Percentiles rank a stretch among this genome's conserved stretches.
Conservation (phyloP, 2,888 invertebrate species). For the Drosophila borborema region DNA sequence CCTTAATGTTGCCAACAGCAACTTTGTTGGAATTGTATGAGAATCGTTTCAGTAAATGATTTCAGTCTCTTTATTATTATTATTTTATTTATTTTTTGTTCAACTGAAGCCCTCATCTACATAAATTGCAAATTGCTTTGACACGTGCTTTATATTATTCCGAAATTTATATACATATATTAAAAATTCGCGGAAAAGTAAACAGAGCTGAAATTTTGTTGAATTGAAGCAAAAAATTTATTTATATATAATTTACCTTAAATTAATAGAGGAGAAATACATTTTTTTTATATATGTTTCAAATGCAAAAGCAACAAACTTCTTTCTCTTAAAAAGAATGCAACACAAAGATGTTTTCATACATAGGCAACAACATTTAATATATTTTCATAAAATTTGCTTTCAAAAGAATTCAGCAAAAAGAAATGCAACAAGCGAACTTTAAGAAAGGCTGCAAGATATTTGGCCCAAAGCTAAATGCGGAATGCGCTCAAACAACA, state of each 20-base stretch:
- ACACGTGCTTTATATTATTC: not conserved
- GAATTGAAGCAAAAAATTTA: no score
- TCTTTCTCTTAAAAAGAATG: not conserved
- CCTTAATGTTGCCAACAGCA: not conserved
- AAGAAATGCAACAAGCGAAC: not conserved
- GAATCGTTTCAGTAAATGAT: not conserved
- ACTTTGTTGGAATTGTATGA: not conserved
- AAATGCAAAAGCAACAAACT: not conserved
- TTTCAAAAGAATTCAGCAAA: not conserved
- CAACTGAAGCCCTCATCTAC: not conserved
- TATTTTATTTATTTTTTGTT: no score
- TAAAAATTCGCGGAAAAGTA: not conserved
- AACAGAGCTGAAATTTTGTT: not conserved
- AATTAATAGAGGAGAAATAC: no score
- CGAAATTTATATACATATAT: not conserved
- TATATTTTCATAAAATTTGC: not conserved
- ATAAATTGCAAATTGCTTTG: not conserved
- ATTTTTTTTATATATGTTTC: not conserved
- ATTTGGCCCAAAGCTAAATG: constrained; percentile 20
- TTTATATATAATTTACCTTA: no score
- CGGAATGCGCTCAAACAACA: constrained; percentile 35
- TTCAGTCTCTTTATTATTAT: no score
- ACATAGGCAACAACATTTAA: not conserved
- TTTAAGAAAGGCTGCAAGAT: not conserved
- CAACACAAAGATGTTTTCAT: not conserved